Evolutionary conservation across 2,113 vertebrate species (phyloP).

Genomic region (Lethenteron reissneri): DNA sequence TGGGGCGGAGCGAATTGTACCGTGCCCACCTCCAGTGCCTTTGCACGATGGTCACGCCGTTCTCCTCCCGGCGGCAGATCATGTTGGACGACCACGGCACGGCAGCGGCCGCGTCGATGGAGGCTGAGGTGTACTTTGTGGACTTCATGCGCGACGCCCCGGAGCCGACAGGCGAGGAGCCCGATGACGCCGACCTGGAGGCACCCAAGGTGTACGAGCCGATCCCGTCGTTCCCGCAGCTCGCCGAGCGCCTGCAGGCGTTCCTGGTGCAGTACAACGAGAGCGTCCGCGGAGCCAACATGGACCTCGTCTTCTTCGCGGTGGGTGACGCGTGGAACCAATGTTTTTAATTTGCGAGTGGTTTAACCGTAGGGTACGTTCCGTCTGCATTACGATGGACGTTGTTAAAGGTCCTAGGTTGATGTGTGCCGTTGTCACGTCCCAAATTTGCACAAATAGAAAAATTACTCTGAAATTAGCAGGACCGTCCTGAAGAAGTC

Average conservation of each 20-base stretch:
- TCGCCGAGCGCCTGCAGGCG: slow-evolving; percentile 25
- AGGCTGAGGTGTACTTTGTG: slow-evolving; percentile 30
- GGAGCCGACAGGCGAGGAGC: slow-evolving; percentile 32
- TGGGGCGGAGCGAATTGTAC: background rate
- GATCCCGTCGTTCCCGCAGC: slow-evolving; percentile 27
- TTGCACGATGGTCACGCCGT: background rate
- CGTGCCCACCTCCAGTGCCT: background rate
- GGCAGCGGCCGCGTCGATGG: slow-evolving; percentile 19
- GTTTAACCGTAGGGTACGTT: too few species aligned
- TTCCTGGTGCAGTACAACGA: slow-evolving; percentile 47
- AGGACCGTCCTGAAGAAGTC: too few species aligned
- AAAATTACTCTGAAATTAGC: too few species aligned
- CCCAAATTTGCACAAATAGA: too few species aligned
- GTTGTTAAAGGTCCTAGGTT: too few species aligned
- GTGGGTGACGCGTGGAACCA: slow-evolving; percentile 14
- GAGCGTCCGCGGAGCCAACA: slow-evolving; percentile 27
- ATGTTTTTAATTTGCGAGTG: too few species aligned
- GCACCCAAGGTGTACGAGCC: slow-evolving; percentile 44
- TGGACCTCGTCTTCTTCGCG: slow-evolving; percentile 56
- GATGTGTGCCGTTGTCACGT: too few species aligned
- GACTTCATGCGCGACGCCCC: slow-evolving; percentile 41
- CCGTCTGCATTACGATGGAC: too few species aligned
- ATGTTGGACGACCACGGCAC: slow-evolving; percentile 28
- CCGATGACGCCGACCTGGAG: slow-evolving; percentile 29
- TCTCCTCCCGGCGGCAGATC: slow-evolving; percentile 18